Base-by-base conservation (phyloP, 2,888 invertebrate species). In the Icerya purchasi region DNA sequence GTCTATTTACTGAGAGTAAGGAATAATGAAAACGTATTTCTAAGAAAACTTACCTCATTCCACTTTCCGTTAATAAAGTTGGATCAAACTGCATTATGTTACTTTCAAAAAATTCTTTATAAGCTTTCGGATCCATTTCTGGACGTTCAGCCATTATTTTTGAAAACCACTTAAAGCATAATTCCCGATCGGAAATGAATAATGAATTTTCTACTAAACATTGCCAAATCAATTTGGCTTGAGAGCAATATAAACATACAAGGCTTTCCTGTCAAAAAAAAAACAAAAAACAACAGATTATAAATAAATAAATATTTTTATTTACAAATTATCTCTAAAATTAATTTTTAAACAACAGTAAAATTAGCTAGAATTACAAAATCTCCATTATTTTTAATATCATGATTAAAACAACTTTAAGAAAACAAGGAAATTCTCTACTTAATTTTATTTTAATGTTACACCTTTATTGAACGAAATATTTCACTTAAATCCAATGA, bases 81-180 rank as follows among this genome's bases (percentile, higher is more conserved):
- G 96, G 93, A 72, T 94, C 87, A 67, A 96, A 77, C 69, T 88
- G 88, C 66, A 96, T 78, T 66, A 96, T 85, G 70, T 94, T 93
- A 68, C 86, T 84, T 72, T 92, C 89, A 75, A 96, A 96, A 75
- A 97, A 97, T 72, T 91, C 90, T 70, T 86, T 82, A 69, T 91
- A 92, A 60, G 94, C 91, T 66, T 91, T 90, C 1, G 94, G 94
- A 74, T 96, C 96, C 59, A 96, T 74, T 72, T 96, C 96, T 1
- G 94, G 93, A 70, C 96, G 94, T 66, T 94, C 94, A 20, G 89
- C 89, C 91, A 92, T 91, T 50, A 92, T 74, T 74, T 94, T 94
- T 50, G 93, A 90, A 75, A 94, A 96, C 96, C 96, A 96, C 68
- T 90, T 87, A 74, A 96, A 97, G 73, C 96, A 94, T 36, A 93